Evolutionary conservation across 2,888 invertebrate genomes (phyloP).

Genomic region (Tipula lateralis): DNA sequence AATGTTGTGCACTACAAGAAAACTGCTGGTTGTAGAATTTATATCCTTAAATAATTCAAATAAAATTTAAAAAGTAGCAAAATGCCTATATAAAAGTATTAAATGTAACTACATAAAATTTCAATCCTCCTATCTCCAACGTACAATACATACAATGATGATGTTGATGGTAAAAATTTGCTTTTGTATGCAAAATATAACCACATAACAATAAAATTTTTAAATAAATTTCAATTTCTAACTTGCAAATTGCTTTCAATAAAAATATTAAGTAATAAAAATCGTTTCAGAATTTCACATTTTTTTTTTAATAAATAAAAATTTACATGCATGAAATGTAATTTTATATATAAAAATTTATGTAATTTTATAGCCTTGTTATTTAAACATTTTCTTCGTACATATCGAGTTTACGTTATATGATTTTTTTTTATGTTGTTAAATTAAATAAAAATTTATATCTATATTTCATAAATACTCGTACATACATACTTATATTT

Average conservation of each 20-base stretch:
- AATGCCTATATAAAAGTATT: not conserved
- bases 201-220: not conserved
- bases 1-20: too few species aligned
- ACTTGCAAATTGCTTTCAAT: not conserved
- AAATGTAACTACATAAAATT: not conserved
- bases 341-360: not conserved
- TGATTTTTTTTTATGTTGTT: not conserved
- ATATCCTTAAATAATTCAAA: not conserved
- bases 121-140: not conserved
- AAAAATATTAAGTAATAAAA: constrained; percentile 19
- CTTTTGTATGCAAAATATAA: not conserved
- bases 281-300: not conserved
- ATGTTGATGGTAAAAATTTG: not conserved
- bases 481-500: not conserved
- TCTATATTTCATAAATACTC: not conserved
- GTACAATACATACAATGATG: not conserved
- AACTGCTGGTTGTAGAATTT: too few species aligned
- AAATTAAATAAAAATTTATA: not conserved
- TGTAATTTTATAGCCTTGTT: not conserved
- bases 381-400: not conserved
- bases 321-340: not conserved
- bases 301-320: not conserved
- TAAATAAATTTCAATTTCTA: constrained; percentile 19
- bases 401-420: not conserved
- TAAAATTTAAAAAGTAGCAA: not conserved